Conservation (phyloP, 2,113 vertebrate genomes). For the Ictalurus punctatus region DNA sequence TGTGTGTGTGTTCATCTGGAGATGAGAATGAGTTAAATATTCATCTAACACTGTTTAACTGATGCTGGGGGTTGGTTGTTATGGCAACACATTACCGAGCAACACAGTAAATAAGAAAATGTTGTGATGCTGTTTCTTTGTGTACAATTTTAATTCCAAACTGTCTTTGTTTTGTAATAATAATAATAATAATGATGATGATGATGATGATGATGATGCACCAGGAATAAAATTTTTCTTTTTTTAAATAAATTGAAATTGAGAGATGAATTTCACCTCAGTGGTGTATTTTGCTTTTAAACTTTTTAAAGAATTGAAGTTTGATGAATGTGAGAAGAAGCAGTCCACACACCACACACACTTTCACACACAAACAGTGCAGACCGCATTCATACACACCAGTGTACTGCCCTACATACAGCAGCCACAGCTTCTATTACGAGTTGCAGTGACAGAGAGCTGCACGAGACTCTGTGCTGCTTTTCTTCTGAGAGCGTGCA, state of each 20-base stretch:
- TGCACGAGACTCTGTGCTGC: neutral
- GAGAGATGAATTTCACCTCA: neutral
- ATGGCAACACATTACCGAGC: neutral
- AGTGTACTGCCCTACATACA: slow-evolving; percentile 5
- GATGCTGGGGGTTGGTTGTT: neutral
- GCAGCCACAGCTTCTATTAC: slow-evolving; percentile 7
- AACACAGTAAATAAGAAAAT: neutral
- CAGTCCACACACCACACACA: neutral
- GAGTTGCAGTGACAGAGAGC: neutral
- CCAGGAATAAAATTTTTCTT: neutral
- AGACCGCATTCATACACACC: slow-evolving; percentile 9
- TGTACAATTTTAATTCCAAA: neutral
- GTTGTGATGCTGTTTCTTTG: neutral
- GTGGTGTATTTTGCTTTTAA: slow-evolving; percentile 1
- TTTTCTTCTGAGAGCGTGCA: neutral
- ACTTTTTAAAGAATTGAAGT: neutral
- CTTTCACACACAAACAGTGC: slow-evolving; percentile 15
- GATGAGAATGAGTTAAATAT: neutral
- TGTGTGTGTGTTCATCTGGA: neutral
- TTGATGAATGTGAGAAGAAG: neutral
- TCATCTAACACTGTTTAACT: neutral
- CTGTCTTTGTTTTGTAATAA: neutral
- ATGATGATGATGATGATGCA: neutral
- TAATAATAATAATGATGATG: too few relatives aligned
- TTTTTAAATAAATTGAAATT: too few relatives aligned